Evolutionary conservation across 2,113 vertebrate genomes (phyloP), one percentile per base, ranked within the genome.

Genomic region (Rhagologus leucostigma): DNA sequence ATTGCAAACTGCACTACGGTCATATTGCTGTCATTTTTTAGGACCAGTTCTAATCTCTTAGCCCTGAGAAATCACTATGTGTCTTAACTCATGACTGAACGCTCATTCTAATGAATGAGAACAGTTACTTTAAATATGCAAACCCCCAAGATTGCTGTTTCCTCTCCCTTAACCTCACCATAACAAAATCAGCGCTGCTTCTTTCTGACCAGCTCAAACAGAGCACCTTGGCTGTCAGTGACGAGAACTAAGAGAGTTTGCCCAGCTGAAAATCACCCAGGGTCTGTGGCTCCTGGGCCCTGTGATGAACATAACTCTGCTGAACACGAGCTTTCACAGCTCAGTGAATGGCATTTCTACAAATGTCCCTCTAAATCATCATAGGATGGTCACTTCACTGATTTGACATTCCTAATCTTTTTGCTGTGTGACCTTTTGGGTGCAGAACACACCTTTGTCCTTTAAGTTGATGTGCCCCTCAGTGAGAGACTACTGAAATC

Each of bases 351-450:
- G 6, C 37, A 62, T 87, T 84, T 69, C 57, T 76, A 13, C 26
- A 91, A 73, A 92, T 6, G 13, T 57, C 17, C 13, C 37, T 81
- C 27, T 75, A 69, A 81, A 60, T 37, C 73, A 64, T 30, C 8
- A 9, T 1, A 0, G 41, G 11, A 16, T 3, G 9, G 19, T 50
- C 16, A 3, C 30, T 42, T 84, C 30, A 44, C 8, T 3, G 3
- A 55, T 11, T 3, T 64, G 52, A 70, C 11, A 3, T 37, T 50
- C 17, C n/a, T 33, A 29, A 1, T 16, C 44, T 75, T 84, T 64
- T 16, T 24, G 8, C 30, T 41, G 6, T 17, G 22, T 33, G 35
- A 86, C 7, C 1, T 49, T 71, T 41, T 17, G 11, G 12, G 22
- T 35, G 5, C 22, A 81, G 16, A 14, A 57, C 0, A 0, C 13